These are phyloP conservation scores for Amiota minor DNA, from an alignment of 2,888 invertebrate species.

Conservation along the genomic window DNA sequence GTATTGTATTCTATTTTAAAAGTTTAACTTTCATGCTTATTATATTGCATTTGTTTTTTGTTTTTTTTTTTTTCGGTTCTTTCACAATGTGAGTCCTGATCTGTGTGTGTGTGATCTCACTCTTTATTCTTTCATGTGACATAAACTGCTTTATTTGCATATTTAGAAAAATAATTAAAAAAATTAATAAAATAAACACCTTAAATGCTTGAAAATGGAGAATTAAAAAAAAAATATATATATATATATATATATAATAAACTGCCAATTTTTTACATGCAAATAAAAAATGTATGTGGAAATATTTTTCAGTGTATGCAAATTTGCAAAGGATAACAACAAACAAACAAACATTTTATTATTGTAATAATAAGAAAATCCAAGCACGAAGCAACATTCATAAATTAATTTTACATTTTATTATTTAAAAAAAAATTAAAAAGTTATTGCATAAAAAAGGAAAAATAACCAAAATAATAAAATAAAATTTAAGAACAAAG, in stretches of 20 bases:
- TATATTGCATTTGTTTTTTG: too few species aligned
- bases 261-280: slow-evolving; percentile 71
- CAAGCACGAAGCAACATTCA: too few species aligned
- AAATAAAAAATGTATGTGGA: slow-evolving; percentile 61
- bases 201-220: slow-evolving; percentile 35
- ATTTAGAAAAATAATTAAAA: background rate
- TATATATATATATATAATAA: slow-evolving; percentile 58
- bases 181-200: slow-evolving; percentile 22
- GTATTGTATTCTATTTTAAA: too few species aligned
- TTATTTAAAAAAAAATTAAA: slow-evolving; percentile 9
- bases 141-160: slow-evolving; percentile 2
- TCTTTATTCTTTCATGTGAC: background rate
- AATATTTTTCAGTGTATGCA: slow-evolving; percentile 58
- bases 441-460: slow-evolving; percentile 28
- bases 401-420: slow-evolving; percentile 1
- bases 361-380: background rate
- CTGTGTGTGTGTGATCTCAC: background rate
- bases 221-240: slow-evolving; percentile 49
- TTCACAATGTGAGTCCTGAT: too few species aligned
- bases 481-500: slow-evolving; percentile 15
- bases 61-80: too few species aligned
- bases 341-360: background rate
- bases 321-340: slow-evolving; percentile 19
- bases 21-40: too few species aligned
- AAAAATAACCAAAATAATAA: background rate